Evolutionary conservation across 2,888 invertebrate genomes (phyloP).

Genomic region (Tanypteryx hageni): DNA sequence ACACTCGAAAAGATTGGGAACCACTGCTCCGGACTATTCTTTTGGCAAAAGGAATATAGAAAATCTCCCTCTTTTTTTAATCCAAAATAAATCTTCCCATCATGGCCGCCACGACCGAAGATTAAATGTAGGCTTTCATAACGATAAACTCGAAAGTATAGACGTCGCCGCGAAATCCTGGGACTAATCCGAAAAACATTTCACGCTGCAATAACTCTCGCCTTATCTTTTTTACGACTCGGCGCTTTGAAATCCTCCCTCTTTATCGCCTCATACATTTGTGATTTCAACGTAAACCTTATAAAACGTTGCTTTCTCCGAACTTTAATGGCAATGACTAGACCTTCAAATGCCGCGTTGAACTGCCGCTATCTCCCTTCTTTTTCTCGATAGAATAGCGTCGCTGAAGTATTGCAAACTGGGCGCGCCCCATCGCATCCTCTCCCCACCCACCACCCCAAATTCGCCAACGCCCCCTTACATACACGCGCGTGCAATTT

Average conservation of each 20-base stretch:
- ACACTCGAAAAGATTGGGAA: too few relatives aligned
- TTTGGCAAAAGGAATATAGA: too few relatives aligned
- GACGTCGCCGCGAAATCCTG: conserved; percentile 27
- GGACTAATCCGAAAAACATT: conserved; percentile 27
- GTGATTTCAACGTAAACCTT: conserved; percentile 26
- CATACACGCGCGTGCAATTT: background rate
- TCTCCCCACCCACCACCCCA: background rate
- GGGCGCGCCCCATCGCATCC: background rate
- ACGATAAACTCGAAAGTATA: background rate
- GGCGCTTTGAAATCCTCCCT: conserved; percentile 33
- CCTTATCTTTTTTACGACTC: conserved; percentile 38
- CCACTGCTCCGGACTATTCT: too few relatives aligned
- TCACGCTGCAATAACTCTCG: conserved; percentile 35
- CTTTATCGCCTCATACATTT: conserved; percentile 33
- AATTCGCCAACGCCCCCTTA: background rate
- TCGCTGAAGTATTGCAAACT: conserved; percentile 20
- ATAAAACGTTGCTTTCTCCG: background rate
- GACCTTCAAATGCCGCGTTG: background rate
- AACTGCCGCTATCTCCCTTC: background rate
- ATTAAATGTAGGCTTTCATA: background rate
- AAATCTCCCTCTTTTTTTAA: background rate
- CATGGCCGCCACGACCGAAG: background rate
- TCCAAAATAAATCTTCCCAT: background rate
- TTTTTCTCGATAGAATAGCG: background rate
- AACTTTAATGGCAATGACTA: conserved; percentile 6